Evolutionary conservation across 2,113 vertebrate species (phyloP).

Genomic region (Pterophyllum scalare): DNA sequence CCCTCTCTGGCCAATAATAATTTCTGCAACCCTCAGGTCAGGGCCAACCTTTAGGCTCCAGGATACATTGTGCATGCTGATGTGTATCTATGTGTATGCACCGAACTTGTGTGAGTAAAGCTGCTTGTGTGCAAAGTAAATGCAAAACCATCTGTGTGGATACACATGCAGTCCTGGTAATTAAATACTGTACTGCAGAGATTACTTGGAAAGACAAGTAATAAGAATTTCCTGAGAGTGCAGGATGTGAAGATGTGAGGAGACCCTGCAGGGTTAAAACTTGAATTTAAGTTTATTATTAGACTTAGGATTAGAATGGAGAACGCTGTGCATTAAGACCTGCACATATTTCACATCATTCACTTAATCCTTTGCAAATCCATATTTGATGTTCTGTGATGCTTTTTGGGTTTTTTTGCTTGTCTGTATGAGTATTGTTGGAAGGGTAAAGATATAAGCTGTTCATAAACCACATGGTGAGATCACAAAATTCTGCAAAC

Average conservation of each 20-base stretch:
- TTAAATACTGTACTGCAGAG: neutral
- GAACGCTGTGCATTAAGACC: neutral
- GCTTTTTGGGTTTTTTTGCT: neutral
- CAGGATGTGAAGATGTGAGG: neutral
- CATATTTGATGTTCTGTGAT: neutral
- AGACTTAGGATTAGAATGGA: neutral
- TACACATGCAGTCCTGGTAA: neutral
- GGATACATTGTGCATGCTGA: slow-evolving; percentile 35
- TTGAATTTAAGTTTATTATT: neutral
- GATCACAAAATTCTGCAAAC: neutral
- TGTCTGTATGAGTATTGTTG: neutral
- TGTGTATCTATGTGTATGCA: neutral
- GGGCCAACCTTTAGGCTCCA: slow-evolving; percentile 41
- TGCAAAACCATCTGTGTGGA: neutral
- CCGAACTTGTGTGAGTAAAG: neutral
- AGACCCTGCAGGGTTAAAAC: neutral
- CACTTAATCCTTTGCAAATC: neutral
- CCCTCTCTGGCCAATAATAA: slow-evolving; percentile 41
- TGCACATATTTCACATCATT: neutral
- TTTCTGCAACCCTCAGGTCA: slow-evolving; percentile 43
- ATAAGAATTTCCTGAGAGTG: neutral
- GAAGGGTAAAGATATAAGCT: neutral
- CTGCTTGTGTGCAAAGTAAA: neutral
- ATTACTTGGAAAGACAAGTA: neutral
- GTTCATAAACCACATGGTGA: neutral